Base-by-base conservation (phyloP, 2,888 invertebrate species). In the Andrena praecox region DNA sequence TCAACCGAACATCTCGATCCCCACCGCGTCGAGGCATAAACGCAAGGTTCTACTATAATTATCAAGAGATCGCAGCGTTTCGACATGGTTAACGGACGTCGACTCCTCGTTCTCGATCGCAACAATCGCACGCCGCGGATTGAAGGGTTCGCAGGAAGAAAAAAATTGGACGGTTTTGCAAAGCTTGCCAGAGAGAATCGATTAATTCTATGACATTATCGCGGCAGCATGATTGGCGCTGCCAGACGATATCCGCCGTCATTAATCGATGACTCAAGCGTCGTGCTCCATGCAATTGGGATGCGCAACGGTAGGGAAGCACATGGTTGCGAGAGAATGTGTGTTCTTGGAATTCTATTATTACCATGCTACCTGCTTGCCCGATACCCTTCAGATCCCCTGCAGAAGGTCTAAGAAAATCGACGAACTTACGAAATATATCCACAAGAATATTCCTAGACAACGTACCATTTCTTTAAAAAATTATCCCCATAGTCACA, bases 181-280 rank as follows among this genome's bases (percentile, higher is more conserved):
- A 24, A 56, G 24, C 56, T 56, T 7, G 64, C 35, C 7, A 8
- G 29, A 10, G 35, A 16, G 42, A 33, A 59, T 33, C 70, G 48
- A 74, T 74, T 56, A 31, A 74, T 74, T 69, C 24, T 33, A 48
- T 29, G n/a, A n/a, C 24, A 70, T 74, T 70, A 69, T 50, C 29
- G 4, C 31, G 24, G 33, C 20, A 70, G 31, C 10, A 1, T 48
- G 59, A 70, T 68, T 68, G 35, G 56, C 73, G 20, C 54, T 6
- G n/a, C 10, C 29, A 12, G 8, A 20, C 24, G 12, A 54, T 54
- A 35, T 33, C 33, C 59, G 59, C 31, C 16, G n/a, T 48, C 71
- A 42, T 70, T 70, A 52, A 72, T 72, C 63, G 52, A 31, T 3
- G n/a, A 33, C 24, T 50, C 24, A 24, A 59, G 6, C 16, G 50